Evolutionary conservation across 1,140 invertebrate species (phyloP).

Genomic region (Aphelenchoides besseyi): DNA sequence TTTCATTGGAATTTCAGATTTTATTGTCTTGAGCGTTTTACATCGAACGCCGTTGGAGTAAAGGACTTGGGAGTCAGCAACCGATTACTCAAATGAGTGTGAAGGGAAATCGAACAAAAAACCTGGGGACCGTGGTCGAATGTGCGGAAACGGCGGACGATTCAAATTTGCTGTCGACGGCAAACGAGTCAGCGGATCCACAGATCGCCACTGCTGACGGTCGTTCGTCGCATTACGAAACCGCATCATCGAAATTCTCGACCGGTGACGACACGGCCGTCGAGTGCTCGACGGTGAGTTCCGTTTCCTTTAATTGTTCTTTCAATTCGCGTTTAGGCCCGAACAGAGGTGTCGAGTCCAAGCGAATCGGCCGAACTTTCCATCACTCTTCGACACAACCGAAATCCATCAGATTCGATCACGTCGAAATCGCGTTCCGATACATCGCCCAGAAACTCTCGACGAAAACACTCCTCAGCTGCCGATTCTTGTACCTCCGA

Average conservation of each 20-base stretch:
- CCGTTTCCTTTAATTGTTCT: not conserved
- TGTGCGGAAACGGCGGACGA: not conserved
- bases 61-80: no score
- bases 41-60: no score
- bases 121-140: not conserved
- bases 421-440: conserved; percentile 5
- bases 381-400: conserved; percentile 2
- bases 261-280: conserved; percentile 4
- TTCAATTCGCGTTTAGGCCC: not conserved
- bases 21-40: no score
- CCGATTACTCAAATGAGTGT: no score
- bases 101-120: conserved; percentile 5
- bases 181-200: not conserved
- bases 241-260: conserved; percentile 7
- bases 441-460: not conserved
- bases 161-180: not conserved
- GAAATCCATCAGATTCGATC: conserved; percentile 1
- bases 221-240: conserved; percentile 10
- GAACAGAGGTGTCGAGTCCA: conserved; percentile 1
- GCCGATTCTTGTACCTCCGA: not conserved
- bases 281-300: conserved; percentile 5
- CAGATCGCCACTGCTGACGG: conserved; percentile 2
- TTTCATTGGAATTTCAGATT: no score
- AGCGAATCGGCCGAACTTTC: not conserved
- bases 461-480: not conserved